Base-by-base conservation (phyloP, 2,113 vertebrate genomes). In the Poeciliopsis prolifica region DNA sequence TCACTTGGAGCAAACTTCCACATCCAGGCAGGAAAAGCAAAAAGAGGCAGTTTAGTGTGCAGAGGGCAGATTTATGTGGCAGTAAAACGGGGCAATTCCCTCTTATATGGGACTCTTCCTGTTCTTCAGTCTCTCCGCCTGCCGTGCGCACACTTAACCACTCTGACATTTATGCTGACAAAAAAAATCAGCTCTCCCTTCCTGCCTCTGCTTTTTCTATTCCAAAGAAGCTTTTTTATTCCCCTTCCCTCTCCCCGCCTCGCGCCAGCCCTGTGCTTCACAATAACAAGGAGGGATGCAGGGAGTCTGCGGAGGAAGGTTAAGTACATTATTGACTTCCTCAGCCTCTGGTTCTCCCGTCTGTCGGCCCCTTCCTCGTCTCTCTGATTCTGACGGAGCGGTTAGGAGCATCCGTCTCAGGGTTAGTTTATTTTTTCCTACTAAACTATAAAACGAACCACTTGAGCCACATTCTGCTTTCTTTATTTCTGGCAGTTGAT, bases 21-120 rank as follows among this genome's bases (percentile, higher is more conserved):
- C 5, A 79, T 5, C 1, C 37, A 48, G 64, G 63, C 63, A 73
- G 75, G 71, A 62, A 72, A 77, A 60, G 11, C 66, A 48, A 65
- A 48, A 68, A 42, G 54, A 81, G 77, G 75, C 65, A 80, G 82
- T 72, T 77, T 62, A 58, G 74, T 19, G 74, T 58, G 69, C 75
- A 80, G 79, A 72, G 48, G 13, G 19, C 72, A 86, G 92, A 94
- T 93, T 92, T 92, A 93, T 92, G 88, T 75, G 84, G 72, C 83
- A 58, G 37, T 93, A 92, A 91, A 91, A 88, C 78, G 26, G 70
- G 88, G 78, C 87, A 87, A 87, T 91, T 90, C 90, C n/a, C 83
- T 79, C 75, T 74, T 83, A 73, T 84, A 79, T 17, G 68, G 75
- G 89, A 75, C 84, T 89, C 85, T 85, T 84, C 89, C 86, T 87